Conservation (phyloP, 2,797 vertebrate species). For the Apogon hyalosoma region DNA sequence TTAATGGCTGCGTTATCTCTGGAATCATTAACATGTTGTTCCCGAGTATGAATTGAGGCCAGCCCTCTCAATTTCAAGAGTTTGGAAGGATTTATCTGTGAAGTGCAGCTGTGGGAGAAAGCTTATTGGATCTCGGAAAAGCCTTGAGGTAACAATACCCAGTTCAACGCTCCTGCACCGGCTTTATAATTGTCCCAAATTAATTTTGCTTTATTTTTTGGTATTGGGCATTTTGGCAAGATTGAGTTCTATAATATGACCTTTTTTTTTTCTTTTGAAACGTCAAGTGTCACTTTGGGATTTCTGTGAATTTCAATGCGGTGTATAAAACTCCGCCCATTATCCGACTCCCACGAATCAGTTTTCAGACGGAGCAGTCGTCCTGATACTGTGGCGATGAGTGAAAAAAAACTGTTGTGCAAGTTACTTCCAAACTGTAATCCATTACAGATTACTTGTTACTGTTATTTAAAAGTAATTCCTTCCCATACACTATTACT, state of each 20-base stretch:
- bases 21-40: slow-evolving; percentile 56
- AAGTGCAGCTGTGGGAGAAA: slow-evolving; percentile 41
- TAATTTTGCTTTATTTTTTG: slow-evolving; percentile 29
- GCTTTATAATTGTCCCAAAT: slow-evolving; percentile 37
- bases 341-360: too few species aligned
- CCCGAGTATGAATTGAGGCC: slow-evolving; percentile 49
- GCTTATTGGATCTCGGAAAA: slow-evolving; percentile 47
- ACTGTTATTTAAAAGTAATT: too few species aligned
- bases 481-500: too few species aligned
- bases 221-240: neutral
- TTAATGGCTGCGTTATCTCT: slow-evolving; percentile 48
- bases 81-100: slow-evolving; percentile 52
- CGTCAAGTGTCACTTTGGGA: neutral
- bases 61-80: slow-evolving; percentile 47
- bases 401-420: too few species aligned
- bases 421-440: too few species aligned
- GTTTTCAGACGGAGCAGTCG: too few species aligned
- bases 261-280: slow-evolving; percentile 28
- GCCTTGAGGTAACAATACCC: slow-evolving; percentile 52
- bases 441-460: too few species aligned
- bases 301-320: too few species aligned
- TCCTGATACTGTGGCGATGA: too few species aligned
- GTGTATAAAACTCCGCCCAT: too few species aligned
- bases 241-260: slow-evolving; percentile 16
- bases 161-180: slow-evolving; percentile 24